A percentile compares a stretch with the other conserved stretches of the same genome.
phyloP scores from a whole-genome alignment of 2,888 invertebrate genomes.

The Ariolimax columbianus region DNA sequence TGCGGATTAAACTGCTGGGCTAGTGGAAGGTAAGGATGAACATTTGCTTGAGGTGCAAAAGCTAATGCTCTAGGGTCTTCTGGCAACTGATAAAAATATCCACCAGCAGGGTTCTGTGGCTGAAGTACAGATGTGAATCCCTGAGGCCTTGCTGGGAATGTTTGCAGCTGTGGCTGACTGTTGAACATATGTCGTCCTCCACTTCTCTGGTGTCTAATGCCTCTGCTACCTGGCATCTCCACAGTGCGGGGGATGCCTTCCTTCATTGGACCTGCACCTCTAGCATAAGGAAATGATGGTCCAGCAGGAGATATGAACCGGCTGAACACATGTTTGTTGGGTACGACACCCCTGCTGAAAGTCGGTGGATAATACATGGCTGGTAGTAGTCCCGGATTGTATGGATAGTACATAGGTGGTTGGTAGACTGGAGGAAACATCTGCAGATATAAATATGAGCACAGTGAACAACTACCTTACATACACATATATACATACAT shows the following conservation, averaged over 20 bases:
- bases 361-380: conserved; percentile 38
- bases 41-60: conserved; percentile 19
- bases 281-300: conserved; percentile 25
- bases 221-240: conserved; percentile 41
- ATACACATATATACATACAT: too few species aligned
- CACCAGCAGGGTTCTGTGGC: conserved; percentile 21
- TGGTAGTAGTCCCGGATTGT: conserved; percentile 38
- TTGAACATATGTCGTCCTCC: conserved; percentile 52
- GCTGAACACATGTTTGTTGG: conserved; percentile 31
- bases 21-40: conserved; percentile 37
- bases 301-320: conserved; percentile 29
- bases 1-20: conserved; percentile 42
- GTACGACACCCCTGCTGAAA: conserved; percentile 24
- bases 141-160: conserved; percentile 39
- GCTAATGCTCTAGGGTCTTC: conserved; percentile 53
- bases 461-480: too few species aligned
- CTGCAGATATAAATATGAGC: neutral
- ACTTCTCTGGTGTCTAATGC: conserved; percentile 32
- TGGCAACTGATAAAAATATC: conserved; percentile 50
- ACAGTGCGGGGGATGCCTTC: conserved; percentile 39
- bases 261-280: conserved; percentile 28
- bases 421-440: conserved; percentile 46
- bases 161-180: conserved; percentile 50
- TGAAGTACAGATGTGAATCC: conserved; percentile 30
- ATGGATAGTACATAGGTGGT: conserved; percentile 42